Conservation (phyloP, 2,113 vertebrate species). For the Bos indicus region DNA sequence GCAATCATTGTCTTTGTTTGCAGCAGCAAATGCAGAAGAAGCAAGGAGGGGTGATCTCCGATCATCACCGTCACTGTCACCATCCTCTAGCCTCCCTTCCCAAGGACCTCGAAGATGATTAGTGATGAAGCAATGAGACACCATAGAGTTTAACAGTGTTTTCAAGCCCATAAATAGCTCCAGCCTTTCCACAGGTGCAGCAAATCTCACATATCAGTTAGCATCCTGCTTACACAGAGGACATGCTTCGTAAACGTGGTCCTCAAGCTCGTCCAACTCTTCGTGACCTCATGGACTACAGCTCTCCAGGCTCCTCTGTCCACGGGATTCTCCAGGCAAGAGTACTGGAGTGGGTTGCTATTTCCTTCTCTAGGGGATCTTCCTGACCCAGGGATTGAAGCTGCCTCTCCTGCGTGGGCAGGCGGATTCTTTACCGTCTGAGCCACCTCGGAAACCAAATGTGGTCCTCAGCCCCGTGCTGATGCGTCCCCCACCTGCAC, state of each 20-base stretch:
- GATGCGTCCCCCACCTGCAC: fast-evolving
- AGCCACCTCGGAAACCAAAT: neutral
- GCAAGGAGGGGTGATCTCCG: neutral
- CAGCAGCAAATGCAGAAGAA: neutral
- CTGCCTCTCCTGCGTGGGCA: neutral
- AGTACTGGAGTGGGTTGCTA: neutral
- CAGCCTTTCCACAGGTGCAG: neutral
- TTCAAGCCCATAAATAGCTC: neutral
- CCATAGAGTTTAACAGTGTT: neutral
- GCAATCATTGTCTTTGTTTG: fast-evolving
- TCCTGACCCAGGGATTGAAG: neutral
- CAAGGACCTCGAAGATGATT: neutral
- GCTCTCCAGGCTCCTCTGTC: neutral
- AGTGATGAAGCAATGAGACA: neutral
- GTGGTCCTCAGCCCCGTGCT: neutral
- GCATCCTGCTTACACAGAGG: fast-evolving
- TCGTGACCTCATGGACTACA: neutral
- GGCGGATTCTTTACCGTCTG: neutral
- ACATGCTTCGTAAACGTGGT: neutral
- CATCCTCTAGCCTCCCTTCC: neutral
- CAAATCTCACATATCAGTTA: neutral
- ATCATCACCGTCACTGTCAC: neutral
- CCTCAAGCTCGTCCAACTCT: neutral
- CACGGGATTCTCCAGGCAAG: neutral
- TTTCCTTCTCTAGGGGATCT: neutral